A percentile compares a stretch with the other conserved stretches of the same genome.
phyloP scores from a whole-genome alignment of 2,797 vertebrate genomes.

The Microhierax caerulescens region DNA sequence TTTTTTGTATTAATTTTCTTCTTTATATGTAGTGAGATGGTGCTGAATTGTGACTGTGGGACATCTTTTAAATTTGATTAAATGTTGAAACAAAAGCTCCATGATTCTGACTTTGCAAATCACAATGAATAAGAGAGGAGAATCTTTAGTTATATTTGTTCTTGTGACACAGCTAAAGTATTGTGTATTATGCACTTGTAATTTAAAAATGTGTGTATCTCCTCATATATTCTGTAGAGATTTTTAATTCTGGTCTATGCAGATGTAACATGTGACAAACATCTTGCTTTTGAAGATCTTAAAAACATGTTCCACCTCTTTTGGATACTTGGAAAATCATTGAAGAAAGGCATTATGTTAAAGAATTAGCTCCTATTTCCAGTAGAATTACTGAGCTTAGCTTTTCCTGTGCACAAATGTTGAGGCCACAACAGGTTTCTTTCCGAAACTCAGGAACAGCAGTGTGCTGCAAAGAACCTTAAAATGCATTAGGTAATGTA shows the following conservation, averaged over 20 bases:
- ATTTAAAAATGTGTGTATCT: not conserved
- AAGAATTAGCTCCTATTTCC: not conserved
- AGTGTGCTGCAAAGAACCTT: conserved; percentile 1
- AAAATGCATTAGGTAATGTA: conserved; percentile 55
- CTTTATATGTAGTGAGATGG: not conserved
- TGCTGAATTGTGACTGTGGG: not conserved
- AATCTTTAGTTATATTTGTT: not conserved
- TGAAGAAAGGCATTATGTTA: not conserved
- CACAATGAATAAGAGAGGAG: not conserved
- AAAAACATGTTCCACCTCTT: not conserved
- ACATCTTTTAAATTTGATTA: not conserved
- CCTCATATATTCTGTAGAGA: not conserved
- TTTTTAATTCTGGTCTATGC: not conserved
- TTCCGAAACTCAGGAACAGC: not conserved
- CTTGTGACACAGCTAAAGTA: not conserved
- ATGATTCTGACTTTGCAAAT: not conserved
- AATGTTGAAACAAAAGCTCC: not conserved
- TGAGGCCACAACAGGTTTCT: not conserved
- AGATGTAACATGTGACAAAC: fast-evolving
- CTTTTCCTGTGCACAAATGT: not conserved
- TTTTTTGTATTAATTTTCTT: not conserved
- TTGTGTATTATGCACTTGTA: not conserved
- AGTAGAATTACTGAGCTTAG: not conserved
- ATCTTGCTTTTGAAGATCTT: not conserved
- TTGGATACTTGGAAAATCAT: not conserved